Evolutionary conservation across 2,888 invertebrate genomes (phyloP).

Genomic region (Cremastinae sp.): DNA sequence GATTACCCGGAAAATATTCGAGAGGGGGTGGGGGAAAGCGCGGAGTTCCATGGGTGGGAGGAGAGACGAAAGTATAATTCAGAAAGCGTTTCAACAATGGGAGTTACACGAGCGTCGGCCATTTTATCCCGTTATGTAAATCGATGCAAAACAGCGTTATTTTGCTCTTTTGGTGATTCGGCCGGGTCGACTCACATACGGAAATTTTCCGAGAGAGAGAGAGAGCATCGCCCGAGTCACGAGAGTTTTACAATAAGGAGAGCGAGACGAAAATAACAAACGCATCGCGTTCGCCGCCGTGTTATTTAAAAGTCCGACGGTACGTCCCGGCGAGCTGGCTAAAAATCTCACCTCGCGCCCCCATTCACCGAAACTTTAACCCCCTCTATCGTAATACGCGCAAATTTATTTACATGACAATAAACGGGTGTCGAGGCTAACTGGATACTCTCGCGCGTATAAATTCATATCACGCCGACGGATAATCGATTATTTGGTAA

Average conservation of each 20-base stretch:
- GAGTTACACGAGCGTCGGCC: conserved; percentile 59
- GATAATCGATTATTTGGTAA: conserved; percentile 1
- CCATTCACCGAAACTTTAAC: conserved; percentile 10
- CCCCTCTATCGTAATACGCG: conserved; percentile 21
- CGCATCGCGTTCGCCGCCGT: neutral
- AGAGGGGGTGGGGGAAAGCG: neutral
- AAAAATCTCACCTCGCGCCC: conserved; percentile 40
- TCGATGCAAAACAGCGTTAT: conserved; percentile 76
- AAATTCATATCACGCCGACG: conserved; percentile 22
- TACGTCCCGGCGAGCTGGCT: neutral
- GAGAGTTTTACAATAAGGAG: conserved; percentile 1
- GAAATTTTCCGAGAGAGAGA: conserved; percentile 41
- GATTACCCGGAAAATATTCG: neutral
- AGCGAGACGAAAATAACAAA: conserved; percentile 17
- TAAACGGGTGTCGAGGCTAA: conserved; percentile 21
- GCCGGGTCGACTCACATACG: conserved; percentile 31
- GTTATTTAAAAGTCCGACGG: conserved; percentile 19
- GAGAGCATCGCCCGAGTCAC: neutral
- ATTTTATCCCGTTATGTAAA: conserved; percentile 79
- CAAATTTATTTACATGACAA: conserved; percentile 51
- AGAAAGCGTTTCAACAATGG: conserved; percentile 75
- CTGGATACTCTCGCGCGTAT: neutral
- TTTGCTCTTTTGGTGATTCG: conserved; percentile 55
- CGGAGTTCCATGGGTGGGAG: conserved; percentile 1
- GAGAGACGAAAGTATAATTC: conserved; percentile 73